A percentile compares a stretch with the other conserved stretches of the same genome.
Evolutionary conservation across 2,888 invertebrate genomes (phyloP).

Genomic region (Drosophila setosimentum): DNA sequence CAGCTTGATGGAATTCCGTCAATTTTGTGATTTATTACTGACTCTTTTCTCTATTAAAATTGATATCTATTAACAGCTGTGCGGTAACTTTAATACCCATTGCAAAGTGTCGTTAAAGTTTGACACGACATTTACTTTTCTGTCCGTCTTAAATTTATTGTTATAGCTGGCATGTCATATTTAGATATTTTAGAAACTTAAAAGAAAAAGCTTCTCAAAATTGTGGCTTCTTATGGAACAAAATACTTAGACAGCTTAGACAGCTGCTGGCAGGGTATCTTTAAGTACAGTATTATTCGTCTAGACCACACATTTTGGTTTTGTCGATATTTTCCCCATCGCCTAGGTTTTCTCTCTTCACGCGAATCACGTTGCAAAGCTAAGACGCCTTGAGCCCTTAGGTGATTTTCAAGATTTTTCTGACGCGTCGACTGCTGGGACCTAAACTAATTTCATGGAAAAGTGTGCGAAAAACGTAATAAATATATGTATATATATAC

Average conservation of each 20-base stretch:
- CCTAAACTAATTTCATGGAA: slow-evolving; percentile 45
- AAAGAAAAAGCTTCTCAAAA: neutral
- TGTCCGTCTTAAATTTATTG: neutral
- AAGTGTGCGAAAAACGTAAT: slow-evolving; percentile 14
- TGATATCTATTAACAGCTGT: slow-evolving; percentile 44
- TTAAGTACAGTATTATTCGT: neutral
- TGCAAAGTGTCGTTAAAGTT: neutral
- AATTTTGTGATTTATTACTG: slow-evolving; percentile 61
- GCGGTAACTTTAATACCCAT: neutral
- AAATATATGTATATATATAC: slow-evolving; percentile 4
- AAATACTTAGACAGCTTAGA: no score
- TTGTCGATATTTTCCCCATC: slow-evolving; percentile 7
- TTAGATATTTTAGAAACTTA: neutral
- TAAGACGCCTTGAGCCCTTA: slow-evolving; percentile 48
- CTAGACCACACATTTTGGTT: neutral
- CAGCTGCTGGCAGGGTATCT: slow-evolving; percentile 1
- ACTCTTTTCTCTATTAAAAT: slow-evolving; percentile 37
- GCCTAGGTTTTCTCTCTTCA: slow-evolving; percentile 7
- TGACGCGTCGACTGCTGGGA: slow-evolving; percentile 32
- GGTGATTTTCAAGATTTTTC: slow-evolving; percentile 52
- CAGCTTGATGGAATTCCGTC: slow-evolving; percentile 42
- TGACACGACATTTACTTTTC: neutral
- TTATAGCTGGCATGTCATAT: neutral
- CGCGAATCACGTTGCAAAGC: slow-evolving; percentile 42
- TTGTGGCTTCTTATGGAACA: neutral